Evolutionary conservation across 1,140 invertebrate genomes (phyloP).

Genomic region (Drosophila nikananu): DNA sequence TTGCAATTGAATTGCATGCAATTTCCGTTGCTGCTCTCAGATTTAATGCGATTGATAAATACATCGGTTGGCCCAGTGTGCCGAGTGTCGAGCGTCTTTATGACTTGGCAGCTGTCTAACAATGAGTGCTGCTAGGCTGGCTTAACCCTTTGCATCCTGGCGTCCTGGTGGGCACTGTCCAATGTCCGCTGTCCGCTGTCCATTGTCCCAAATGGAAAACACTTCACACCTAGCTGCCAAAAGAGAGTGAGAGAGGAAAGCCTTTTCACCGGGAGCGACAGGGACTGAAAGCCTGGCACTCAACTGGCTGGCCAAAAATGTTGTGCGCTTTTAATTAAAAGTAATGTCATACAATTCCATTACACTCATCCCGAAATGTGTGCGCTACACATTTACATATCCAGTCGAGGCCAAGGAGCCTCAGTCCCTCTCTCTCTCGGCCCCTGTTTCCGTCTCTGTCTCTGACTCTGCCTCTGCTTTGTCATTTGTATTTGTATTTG

Average conservation of each 20-base stretch:
- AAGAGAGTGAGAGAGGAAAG: slow-evolving; percentile 37
- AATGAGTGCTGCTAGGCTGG: slow-evolving; percentile 40
- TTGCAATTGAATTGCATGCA: slow-evolving; percentile 77
- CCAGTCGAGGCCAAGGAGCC: slow-evolving; percentile 45
- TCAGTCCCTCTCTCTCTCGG: slow-evolving; percentile 13
- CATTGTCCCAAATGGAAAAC: slow-evolving; percentile 51
- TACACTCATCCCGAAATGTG: slow-evolving; percentile 79
- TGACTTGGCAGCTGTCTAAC: slow-evolving; percentile 57
- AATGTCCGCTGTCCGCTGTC: slow-evolving; percentile 6
- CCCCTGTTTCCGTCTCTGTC: slow-evolving; percentile 22
- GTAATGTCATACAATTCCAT: slow-evolving; percentile 85
- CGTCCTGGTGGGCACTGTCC: neutral
- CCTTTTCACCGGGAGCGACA: slow-evolving; percentile 34
- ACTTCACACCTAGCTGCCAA: slow-evolving; percentile 69
- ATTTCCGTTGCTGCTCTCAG: slow-evolving; percentile 67
- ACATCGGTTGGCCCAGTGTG: slow-evolving; percentile 24
- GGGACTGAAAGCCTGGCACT: slow-evolving; percentile 53
- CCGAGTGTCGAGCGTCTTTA: slow-evolving; percentile 36
- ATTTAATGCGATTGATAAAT: slow-evolving; percentile 77
- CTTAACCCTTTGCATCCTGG: slow-evolving; percentile 47
- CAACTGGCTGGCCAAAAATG: slow-evolving; percentile 74
- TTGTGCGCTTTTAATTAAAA: slow-evolving; percentile 85
- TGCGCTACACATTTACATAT: slow-evolving; percentile 83
- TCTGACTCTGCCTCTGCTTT: slow-evolving; percentile 71
- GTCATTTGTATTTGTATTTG: slow-evolving; percentile 70